Conservation (phyloP, 1,140 invertebrate species). For the Drosophila leontia region DNA sequence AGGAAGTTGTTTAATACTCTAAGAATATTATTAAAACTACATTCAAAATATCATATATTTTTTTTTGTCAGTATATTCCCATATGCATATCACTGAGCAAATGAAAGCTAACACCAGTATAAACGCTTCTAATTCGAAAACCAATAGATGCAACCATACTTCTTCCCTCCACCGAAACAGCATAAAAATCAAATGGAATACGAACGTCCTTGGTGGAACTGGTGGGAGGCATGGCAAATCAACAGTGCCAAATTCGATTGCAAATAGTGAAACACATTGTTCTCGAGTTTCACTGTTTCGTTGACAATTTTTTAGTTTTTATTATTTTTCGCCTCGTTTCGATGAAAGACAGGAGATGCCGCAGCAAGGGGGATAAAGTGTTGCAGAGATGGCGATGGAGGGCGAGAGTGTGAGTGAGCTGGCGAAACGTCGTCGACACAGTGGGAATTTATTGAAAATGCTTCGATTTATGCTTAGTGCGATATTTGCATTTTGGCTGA, state of each 20-base stretch:
- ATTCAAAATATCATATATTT: too few relatives aligned
- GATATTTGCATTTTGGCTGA: constrained; percentile 78
- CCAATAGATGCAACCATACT: not conserved
- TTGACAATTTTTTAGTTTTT: constrained; percentile 67
- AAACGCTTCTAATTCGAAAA: constrained; percentile 9
- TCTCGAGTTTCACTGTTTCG: constrained; percentile 66
- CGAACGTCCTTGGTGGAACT: constrained; percentile 6
- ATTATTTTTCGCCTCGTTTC: constrained; percentile 24
- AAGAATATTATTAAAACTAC: too few relatives aligned
- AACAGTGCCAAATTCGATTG: constrained; percentile 74
- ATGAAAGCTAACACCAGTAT: not conserved
- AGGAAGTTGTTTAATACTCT: too few relatives aligned
- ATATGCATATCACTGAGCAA: not conserved
- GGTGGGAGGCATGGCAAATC: constrained; percentile 48
- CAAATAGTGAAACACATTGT: constrained; percentile 75
- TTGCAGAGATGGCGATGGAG: not conserved
- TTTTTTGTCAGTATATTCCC: not conserved
- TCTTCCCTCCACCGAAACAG: not conserved
- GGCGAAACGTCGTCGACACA: constrained; percentile 18
- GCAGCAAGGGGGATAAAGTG: not conserved
- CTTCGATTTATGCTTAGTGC: constrained; percentile 80
- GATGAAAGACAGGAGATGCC: constrained; percentile 7
- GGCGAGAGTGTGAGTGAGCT: not conserved
- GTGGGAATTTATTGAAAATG: constrained; percentile 74
- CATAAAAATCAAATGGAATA: constrained; percentile 52